Evolutionary conservation across 2,888 invertebrate genomes (phyloP).

Genomic region (Cataglyphis altisquamis): DNA sequence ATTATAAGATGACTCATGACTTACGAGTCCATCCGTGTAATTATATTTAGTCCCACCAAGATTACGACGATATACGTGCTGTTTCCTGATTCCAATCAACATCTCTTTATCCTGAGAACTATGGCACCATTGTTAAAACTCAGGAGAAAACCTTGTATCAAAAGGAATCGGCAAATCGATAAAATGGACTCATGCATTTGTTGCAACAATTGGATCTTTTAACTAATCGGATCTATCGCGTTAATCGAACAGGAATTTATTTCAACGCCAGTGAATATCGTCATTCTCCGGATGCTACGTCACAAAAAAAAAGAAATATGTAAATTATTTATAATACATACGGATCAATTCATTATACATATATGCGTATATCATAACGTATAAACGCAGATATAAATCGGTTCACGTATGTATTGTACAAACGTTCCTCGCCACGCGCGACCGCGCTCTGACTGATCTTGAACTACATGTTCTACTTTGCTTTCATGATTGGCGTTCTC

Average conservation of each 20-base stretch:
- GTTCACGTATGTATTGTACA: not conserved
- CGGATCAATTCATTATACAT: not conserved
- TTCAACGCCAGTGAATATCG: not conserved
- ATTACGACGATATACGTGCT: not conserved
- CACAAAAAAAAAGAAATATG: not conserved
- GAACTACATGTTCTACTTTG: slow-evolving; percentile 51
- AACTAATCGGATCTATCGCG: not conserved
- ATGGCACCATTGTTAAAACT: slow-evolving; percentile 56
- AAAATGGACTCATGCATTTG: not conserved
- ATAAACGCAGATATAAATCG: slow-evolving; percentile 21
- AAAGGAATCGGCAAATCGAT: not conserved
- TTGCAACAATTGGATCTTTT: not conserved
- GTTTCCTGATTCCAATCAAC: slow-evolving; percentile 59
- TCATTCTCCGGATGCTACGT: not conserved
- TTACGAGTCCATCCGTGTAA: slow-evolving; percentile 65
- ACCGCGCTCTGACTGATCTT: slow-evolving; percentile 41
- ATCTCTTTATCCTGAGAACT: slow-evolving; percentile 53
- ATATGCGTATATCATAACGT: not conserved
- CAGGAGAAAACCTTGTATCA: slow-evolving; percentile 22
- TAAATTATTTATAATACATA: not conserved
- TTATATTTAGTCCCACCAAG: slow-evolving; percentile 67
- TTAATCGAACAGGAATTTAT: not conserved
- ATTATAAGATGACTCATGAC: slow-evolving; percentile 73
- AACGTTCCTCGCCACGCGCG: slow-evolving; percentile 9
- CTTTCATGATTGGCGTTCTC: slow-evolving; percentile 44